Base-by-base conservation (phyloP, 2,888 invertebrate species). In the Sphecodes monilicornis region DNA sequence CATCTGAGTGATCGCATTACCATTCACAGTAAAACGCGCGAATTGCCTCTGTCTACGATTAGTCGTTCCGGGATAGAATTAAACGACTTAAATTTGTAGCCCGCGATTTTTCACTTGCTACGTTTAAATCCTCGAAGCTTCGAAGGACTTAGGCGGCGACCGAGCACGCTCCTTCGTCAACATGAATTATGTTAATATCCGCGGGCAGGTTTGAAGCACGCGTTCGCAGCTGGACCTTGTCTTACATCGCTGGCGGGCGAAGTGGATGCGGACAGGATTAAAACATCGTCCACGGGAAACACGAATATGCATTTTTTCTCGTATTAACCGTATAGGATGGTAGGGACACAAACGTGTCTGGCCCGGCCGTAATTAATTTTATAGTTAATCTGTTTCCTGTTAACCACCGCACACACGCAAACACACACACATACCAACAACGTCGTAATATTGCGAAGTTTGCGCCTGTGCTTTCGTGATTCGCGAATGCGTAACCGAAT, bases 321-420 rank as follows among this genome's bases (percentile, higher is more conserved):
- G 78, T 84, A 78, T 78, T 84, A 84, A 84, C 46, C 71, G 32
- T 78, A 75, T 84, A 84, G 75, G 78, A 84, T 78, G 85, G 78
- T 36, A 57, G n/a, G n/a, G 75, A 76, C 78, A 3, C 78, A 75
- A 77, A 76, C 84, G 84, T 78, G 84, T 84, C 75, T 66, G 78
- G 78, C 84, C 43, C 78, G 84, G 71, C 75, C 78, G 73, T 84
- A 84, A 84, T 84, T 84, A 84, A 84, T 84, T 84, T 84, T 78
- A 78, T 75, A 84, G 78, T 84, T 75, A 71, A 75, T 84, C 75
- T 84, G 84, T 84, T 84, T 78, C 75, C 84, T 66, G 72, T 76
- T 84, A 84, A 78, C 84, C 39, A 78, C 32, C 46, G 43, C 68
- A 18, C 64, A 54, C 41, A 54, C 16, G 13, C 50, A 10, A 8